Base-by-base conservation (phyloP, 2,797 vertebrate species). In the Sebastes diploproa region DNA sequence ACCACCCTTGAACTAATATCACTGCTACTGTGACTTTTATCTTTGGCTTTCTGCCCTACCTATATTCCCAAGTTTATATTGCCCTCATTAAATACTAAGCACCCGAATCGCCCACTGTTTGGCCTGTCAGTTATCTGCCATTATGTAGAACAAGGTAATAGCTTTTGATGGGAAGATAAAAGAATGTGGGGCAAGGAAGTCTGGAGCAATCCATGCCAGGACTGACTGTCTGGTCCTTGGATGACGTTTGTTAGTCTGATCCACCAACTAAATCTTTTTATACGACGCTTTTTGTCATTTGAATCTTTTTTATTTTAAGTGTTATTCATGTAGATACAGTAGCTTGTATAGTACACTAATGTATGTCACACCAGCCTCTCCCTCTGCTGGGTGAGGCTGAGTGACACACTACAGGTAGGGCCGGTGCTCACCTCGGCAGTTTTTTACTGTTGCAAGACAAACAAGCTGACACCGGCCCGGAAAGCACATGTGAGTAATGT, bases 51-150 rank as follows among this genome's bases (percentile, higher is more conserved):
- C 82, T 81, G 84, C 75, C 84, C 74, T 89, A 64, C 89, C 90
- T 91, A 67, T 88, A 86, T 92, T 91, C 71, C 42, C 78, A 88
- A 85, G 86, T 94, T 91, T 94, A 92, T 94, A 93, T 91, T 93
- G 82, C 84, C 88, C 85, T 94, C 89, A 90, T 95, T 93, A 94
- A 91, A 93, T 77, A 89, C 77, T 50, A 30, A 66, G 81, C 69
- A 82, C 74, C 83, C 87, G 80, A 93, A 86, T 77, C 77, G 83
- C 59, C 71, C 80, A 72, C 80, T 94, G 92, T 94, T 93, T 92
- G 88, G 52, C 75, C 86, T 89, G 87, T 92, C 92, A 88, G 89
- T 87, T 92, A 85, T 89, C 89, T 87, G 85, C 91, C 88, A 89
- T 91, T 84, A 86, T 89, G 85, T 85, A 75, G 64, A 91, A 86